phyloP scores from a whole-genome alignment of 2,113 vertebrate genomes.

The Vidua chalybeata region DNA sequence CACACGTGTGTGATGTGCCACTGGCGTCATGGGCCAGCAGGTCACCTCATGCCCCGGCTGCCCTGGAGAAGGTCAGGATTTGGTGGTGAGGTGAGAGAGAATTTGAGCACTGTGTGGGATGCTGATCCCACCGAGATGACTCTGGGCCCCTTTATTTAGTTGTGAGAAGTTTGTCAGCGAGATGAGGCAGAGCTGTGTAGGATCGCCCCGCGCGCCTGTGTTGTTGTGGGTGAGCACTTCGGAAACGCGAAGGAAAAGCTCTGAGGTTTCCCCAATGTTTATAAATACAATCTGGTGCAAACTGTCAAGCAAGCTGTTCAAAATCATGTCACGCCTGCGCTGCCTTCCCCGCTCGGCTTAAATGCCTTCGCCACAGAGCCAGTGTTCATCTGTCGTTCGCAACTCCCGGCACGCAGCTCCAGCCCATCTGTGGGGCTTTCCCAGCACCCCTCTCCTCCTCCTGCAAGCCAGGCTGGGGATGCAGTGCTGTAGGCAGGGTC shows the following conservation, averaged over 20 bases:
- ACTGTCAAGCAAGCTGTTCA: slow-evolving; percentile 66
- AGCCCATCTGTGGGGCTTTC: background rate
- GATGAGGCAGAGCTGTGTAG: background rate
- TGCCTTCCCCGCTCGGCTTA: background rate
- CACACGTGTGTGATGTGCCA: accelerated
- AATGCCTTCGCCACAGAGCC: background rate
- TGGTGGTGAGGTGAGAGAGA: background rate
- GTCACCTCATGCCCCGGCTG: accelerated
- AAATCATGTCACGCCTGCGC: slow-evolving; percentile 28
- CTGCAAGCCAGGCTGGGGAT: background rate
- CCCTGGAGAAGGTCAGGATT: background rate
- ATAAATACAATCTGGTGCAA: slow-evolving; percentile 65
- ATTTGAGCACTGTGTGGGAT: accelerated
- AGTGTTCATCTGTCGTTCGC: accelerated
- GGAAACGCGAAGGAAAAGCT: background rate
- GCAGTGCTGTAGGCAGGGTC: accelerated
- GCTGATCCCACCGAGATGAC: background rate
- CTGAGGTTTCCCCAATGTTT: slow-evolving; percentile 47
- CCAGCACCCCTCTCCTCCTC: background rate
- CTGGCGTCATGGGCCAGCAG: accelerated
- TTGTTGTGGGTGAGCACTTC: background rate
- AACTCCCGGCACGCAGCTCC: background rate
- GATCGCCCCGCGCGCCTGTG: accelerated
- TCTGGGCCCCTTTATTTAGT: accelerated
- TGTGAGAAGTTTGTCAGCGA: background rate